phyloP scores from a whole-genome alignment of 1,140 invertebrate species.

The Phocides pigmalion region DNA sequence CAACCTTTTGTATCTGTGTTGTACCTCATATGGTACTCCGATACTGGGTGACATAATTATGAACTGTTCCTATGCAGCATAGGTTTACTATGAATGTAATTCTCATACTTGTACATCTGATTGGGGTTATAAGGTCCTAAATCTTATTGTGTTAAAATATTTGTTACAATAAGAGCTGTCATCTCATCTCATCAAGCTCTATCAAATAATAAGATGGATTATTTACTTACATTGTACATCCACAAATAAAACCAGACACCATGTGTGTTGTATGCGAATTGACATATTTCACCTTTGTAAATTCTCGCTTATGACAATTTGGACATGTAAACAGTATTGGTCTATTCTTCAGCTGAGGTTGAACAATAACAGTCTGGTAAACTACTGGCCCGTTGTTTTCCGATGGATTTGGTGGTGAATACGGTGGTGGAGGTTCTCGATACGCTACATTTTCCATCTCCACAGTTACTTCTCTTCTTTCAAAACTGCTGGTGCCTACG shows the following conservation, averaged over 20 bases:
- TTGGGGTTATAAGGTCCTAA: too few species aligned
- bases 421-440: conserved; percentile 62
- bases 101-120: too few species aligned
- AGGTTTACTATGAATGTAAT: too few species aligned
- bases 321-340: conserved; percentile 57
- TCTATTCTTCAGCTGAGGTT: conserved; percentile 49
- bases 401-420: conserved; percentile 39
- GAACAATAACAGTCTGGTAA: conserved; percentile 60
- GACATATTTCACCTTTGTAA: conserved; percentile 64
- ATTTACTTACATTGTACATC: conserved; percentile 64
- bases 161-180: too few species aligned
- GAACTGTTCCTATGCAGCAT: too few species aligned
- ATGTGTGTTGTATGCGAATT: conserved; percentile 69
- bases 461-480: conserved; percentile 35
- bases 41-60: too few species aligned
- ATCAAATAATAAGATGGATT: too few species aligned
- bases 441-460: conserved; percentile 40
- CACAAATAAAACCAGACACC: conserved; percentile 70
- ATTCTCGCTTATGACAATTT: conserved; percentile 53
- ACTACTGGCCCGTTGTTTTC: conserved; percentile 46
- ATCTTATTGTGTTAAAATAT: too few species aligned
- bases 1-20: too few species aligned
- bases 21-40: too few species aligned
- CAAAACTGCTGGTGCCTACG: conserved; percentile 34
- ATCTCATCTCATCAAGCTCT: too few species aligned